Evolutionary conservation across 2,888 invertebrate species (phyloP), one percentile per base, ranked within the genome.

Genomic region (Alcis repandata): DNA sequence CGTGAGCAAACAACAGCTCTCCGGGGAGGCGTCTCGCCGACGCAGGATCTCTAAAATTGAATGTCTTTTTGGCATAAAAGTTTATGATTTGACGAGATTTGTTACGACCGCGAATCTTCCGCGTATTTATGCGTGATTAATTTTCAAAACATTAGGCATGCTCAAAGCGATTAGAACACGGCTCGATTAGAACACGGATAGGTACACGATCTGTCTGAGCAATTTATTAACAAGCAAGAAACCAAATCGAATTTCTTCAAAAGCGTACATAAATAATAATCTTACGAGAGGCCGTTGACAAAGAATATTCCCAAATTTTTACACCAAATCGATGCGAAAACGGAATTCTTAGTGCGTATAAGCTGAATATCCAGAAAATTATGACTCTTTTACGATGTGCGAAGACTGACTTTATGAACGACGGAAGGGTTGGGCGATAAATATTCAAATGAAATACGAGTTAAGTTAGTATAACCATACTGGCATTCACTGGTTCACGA

Each of bases 371-470:
- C 43, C 38, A 13, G 51, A 57, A 51, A 57, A 57, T 65, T 57
- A 65, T 52, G 60, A 60, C 43, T 64, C 43, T 69, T 68, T 65
- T 67, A 70, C 61, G 63, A 54, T 40, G 57, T 65, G 53, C 56
- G 58, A 53, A 51, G 43, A 33, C 33, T 19, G 59, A 63, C 59
- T 70, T 58, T 69, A 68, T 53, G 60, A 62, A 61, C 58, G 61
- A 62, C 51, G 59, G 70, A 67, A 70, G 70, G 72, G 70, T 65
- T 52, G 13, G 22, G 48, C 64, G 53, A 69, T 73, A 73, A 74
- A 73, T 73, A 73, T 70, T 71, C 68, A 69, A 59, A 70, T 71
- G 65, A 67, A 64, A 68, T 68, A 68, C 20, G 64, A 71, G 63
- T 53, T 36, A 33, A 59, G 59, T 69, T 68, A 54, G 48, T 66